A percentile compares a stretch with the other conserved stretches of the same genome.
phyloP scores from a whole-genome alignment of 2,113 vertebrate genomes.

The Pelvicachromis taeniatus region DNA sequence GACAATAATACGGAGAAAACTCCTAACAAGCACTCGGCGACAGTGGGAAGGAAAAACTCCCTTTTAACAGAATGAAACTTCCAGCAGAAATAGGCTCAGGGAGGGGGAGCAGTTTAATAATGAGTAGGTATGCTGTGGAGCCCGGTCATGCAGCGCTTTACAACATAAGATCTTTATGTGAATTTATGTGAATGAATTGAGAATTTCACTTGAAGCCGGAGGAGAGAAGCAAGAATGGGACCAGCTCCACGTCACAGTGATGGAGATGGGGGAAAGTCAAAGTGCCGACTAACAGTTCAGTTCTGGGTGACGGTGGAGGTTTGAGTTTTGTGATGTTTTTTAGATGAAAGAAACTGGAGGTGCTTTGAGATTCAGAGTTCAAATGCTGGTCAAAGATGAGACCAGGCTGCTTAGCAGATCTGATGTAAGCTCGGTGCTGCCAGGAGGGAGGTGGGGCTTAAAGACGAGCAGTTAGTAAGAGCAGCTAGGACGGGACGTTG shows the following conservation, averaged over 20 bases:
- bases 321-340: neutral
- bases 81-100: neutral
- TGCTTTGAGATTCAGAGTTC: neutral
- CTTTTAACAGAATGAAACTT: neutral
- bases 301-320: neutral
- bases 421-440: neutral
- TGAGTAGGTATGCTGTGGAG: neutral
- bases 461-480: neutral
- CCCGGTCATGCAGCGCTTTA: neutral
- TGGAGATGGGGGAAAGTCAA: neutral
- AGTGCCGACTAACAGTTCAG: neutral
- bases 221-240: neutral
- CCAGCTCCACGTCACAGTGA: neutral
- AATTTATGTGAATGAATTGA: neutral
- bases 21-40: neutral
- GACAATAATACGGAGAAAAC: neutral
- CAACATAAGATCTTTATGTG: neutral
- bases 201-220: rapidly evolving
- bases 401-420: neutral
- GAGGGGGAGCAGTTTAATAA: neutral
- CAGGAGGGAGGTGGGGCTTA: neutral
- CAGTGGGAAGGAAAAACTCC: neutral
- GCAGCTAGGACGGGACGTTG: neutral
- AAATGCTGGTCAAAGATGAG: neutral
- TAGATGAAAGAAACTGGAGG: neutral